Evolutionary conservation across 2,113 vertebrate genomes (phyloP).

Genomic region (Cyprinodon variegatus): DNA sequence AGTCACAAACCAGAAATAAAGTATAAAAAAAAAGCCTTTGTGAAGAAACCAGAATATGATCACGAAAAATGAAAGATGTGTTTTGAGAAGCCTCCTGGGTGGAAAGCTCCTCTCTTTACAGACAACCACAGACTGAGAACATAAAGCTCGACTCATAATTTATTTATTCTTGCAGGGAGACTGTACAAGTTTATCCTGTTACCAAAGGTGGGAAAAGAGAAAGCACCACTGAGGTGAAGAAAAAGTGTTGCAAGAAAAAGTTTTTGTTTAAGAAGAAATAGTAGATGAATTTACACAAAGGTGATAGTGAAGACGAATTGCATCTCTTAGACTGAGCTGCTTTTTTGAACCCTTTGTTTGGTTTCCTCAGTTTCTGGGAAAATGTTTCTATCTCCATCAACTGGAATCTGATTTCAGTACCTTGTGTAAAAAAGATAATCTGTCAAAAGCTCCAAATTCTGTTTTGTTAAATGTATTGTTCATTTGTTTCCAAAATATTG

Average conservation of each 20-base stretch:
- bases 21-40: background rate
- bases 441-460: background rate
- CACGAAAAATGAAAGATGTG: slow-evolving; percentile 7
- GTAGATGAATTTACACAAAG: slow-evolving; percentile 11
- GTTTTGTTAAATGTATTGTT: background rate
- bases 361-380: slow-evolving; percentile 41
- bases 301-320: background rate
- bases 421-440: background rate
- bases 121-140: slow-evolving; percentile 37
- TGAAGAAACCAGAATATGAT: background rate
- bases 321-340: slow-evolving; percentile 14
- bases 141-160: slow-evolving; percentile 23
- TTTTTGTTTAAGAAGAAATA: slow-evolving; percentile 18
- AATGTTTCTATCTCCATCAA: slow-evolving; percentile 14
- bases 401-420: slow-evolving; percentile 29
- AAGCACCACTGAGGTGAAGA: background rate
- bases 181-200: slow-evolving; percentile 25
- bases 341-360: slow-evolving; percentile 22
- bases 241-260: background rate
- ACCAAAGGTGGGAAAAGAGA: slow-evolving; percentile 12
- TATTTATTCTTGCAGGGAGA: slow-evolving; percentile 30
- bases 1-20: background rate
- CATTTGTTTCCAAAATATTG: background rate
- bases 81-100: slow-evolving; percentile 26
- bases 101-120: slow-evolving; percentile 9